Percentiles rank a stretch among this genome's conserved stretches.
Evolutionary conservation across 2,888 invertebrate genomes (phyloP).

Genomic region (Torymus tubicola): DNA sequence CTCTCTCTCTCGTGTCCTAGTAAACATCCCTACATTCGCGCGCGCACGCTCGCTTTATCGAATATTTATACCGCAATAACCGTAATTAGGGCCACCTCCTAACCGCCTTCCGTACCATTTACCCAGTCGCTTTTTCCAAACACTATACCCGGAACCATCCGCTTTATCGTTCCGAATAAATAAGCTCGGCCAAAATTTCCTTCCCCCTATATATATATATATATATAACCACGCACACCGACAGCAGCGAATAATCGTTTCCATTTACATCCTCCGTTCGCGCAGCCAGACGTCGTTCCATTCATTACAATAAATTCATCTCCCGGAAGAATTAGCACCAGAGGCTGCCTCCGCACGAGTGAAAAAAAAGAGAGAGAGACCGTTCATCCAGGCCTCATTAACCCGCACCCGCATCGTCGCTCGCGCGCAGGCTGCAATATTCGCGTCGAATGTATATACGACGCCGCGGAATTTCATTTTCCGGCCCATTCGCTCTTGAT

Average conservation of each 20-base stretch:
- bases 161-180: too few relatives aligned
- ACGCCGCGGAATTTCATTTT: slow-evolving; percentile 67
- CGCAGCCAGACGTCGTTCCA: neutral
- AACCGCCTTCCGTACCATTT: neutral
- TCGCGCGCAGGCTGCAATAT: slow-evolving; percentile 27
- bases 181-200: too few relatives aligned
- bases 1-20: too few relatives aligned
- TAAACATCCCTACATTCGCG: too few relatives aligned
- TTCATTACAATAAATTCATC: slow-evolving; percentile 5
- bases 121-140: neutral
- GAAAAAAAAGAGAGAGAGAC: neutral
- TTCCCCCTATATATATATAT: too few relatives aligned
- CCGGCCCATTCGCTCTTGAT: slow-evolving; percentile 64
- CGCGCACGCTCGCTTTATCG: too few relatives aligned
- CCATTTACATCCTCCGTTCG: too few relatives aligned
- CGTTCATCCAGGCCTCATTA: slow-evolving; percentile 31
- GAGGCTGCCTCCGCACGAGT: neutral
- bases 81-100: too few relatives aligned
- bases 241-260: too few relatives aligned
- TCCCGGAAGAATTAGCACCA: neutral
- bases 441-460: slow-evolving; percentile 1
- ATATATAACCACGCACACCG: too few relatives aligned
- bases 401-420: neutral
- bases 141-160: too few relatives aligned
- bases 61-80: too few relatives aligned